Evolutionary conservation across 2,113 vertebrate genomes (phyloP).

Genomic region (Entelurus aequoreus): DNA sequence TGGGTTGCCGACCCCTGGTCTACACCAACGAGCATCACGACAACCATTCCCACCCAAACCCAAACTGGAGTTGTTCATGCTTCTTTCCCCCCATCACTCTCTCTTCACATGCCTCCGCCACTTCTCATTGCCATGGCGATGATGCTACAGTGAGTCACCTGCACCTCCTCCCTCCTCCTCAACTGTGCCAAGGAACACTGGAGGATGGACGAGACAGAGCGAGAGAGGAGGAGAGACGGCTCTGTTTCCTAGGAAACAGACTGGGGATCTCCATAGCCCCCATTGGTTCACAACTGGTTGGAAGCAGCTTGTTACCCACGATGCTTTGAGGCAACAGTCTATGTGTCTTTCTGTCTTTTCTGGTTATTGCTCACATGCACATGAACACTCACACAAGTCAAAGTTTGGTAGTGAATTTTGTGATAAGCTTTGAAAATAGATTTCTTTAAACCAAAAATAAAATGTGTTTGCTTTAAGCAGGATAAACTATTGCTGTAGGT

Average conservation of each 20-base stretch:
- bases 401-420: slow-evolving; percentile 16
- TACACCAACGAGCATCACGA: neutral
- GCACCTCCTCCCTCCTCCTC: slow-evolving; percentile 59
- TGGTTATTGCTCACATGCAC: slow-evolving; percentile 8
- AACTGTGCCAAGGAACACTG: slow-evolving; percentile 50
- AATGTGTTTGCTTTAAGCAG: neutral
- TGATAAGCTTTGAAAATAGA: neutral
- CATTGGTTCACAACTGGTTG: slow-evolving; percentile 62
- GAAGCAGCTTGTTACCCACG: slow-evolving; percentile 59
- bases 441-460: neutral
- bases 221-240: slow-evolving; percentile 40
- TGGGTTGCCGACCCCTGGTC: neutral
- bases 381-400: slow-evolving; percentile 6
- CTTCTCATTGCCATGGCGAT: slow-evolving; percentile 66
- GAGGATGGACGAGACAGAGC: slow-evolving; percentile 29
- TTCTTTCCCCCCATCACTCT: slow-evolving; percentile 20
- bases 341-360: slow-evolving; percentile 46
- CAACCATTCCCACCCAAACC: slow-evolving; percentile 25
- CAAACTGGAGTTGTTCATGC: slow-evolving; percentile 35
- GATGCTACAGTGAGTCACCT: slow-evolving; percentile 70
- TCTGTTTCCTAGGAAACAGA: slow-evolving; percentile 73
- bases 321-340: slow-evolving; percentile 41
- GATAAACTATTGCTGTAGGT: slow-evolving; percentile 1
- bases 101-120: slow-evolving; percentile 33
- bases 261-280: slow-evolving; percentile 61